Evolutionary conservation across 2,888 invertebrate genomes (phyloP), one percentile per base, ranked within the genome.

Genomic region (Rhynchonema sp.): DNA sequence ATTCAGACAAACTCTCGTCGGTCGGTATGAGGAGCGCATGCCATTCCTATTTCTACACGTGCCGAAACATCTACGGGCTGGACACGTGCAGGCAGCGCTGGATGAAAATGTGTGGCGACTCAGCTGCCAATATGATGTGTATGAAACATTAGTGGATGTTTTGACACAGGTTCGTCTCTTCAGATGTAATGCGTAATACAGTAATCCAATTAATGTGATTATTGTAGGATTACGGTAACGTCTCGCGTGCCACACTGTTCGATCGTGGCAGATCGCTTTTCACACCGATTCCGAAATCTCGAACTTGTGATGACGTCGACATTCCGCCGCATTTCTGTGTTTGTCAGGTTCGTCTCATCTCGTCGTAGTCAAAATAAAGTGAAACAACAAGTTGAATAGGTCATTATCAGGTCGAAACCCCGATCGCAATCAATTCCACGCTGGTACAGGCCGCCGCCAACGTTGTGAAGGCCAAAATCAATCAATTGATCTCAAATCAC

Each of bases 61-160:
- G 46, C 76, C 68, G 65, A 71, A 74, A 55, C 63, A 61, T 27
- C 49, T 62, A n/a, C 67, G 66, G 55, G 70, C 72, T 63, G 72
- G 72, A 20, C 53, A 66, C 17, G 62, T 75, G 30, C 26, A 26
- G 6, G 46, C 25, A 26, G 38, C 55, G 20, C 29, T 60, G 30
- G 38, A 29, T 28, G 61, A 60, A 2, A 76, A 75, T 64, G 63
- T 66, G 2, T 63, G 68, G 28, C 66, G 73, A 55, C 66, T 76
- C 20, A 71, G 74, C 2, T 74, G 75, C 2, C 75, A 74, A 1
- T 76, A 74, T 64, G 76, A 76, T 62, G 64, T 76, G 2, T 69
- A 74, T 62, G 72, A 72, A 58, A 75, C 74, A 6, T 61, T 76
- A 23, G 62, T 65, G 2, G 71, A 73, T 60, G 64, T 74, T 55